Conservation (phyloP, 2,888 invertebrate genomes). For the Dione juno region DNA sequence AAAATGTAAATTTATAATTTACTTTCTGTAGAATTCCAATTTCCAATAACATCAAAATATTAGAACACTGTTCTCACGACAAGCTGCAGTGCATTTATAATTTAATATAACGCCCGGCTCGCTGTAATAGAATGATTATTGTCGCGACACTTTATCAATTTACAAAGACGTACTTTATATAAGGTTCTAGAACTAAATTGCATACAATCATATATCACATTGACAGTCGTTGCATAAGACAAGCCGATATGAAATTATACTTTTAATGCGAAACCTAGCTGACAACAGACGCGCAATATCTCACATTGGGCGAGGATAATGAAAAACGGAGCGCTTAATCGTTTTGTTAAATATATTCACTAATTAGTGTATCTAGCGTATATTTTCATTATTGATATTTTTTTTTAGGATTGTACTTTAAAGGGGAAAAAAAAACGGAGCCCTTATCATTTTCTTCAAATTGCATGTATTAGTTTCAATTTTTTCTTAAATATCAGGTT, state of each 20-base stretch:
- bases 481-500: too few relatives aligned
- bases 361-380: too few relatives aligned
- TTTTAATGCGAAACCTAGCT: background rate
- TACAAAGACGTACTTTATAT: constrained; percentile 3
- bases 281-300: too few relatives aligned
- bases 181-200: constrained; percentile 12
- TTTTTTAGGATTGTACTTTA: too few relatives aligned
- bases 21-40: too few relatives aligned
- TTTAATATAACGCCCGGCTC: background rate
- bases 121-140: constrained; percentile 7
- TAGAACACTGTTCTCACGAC: background rate
- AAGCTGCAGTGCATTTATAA: constrained; percentile 1
- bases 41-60: background rate
- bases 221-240: background rate
- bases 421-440: too few relatives aligned
- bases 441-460: too few relatives aligned
- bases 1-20: background rate
- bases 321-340: too few relatives aligned
- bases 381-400: too few relatives aligned
- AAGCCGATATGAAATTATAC: background rate
- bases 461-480: too few relatives aligned
- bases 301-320: too few relatives aligned
- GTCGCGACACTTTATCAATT: background rate
- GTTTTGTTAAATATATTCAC: too few relatives aligned
- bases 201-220: background rate